Evolutionary conservation across 2,888 invertebrate species (phyloP), one percentile per base, ranked within the genome.

Genomic region (Miltochrista miniata): DNA sequence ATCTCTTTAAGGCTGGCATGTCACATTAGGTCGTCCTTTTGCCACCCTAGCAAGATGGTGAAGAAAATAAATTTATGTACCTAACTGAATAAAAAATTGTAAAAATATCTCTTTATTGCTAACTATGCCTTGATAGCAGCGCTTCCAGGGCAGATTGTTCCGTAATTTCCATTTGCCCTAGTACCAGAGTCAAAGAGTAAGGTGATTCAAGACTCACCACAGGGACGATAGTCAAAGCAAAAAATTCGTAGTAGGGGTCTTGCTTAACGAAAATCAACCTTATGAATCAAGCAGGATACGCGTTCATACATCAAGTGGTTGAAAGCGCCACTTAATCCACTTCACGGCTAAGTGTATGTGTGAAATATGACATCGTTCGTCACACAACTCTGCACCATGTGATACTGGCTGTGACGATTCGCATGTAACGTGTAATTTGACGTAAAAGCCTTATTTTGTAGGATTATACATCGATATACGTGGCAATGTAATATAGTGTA

Each of bases 301-400:
- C 73, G 61, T 74, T 70, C 76, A 82, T 82, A 83, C 77, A 83
- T 84, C 83, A 83, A 64, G 69, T 55, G 68, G 72, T 71, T 76
- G 76, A 79, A 68, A 71, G 76, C 74, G 64, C 70, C 79, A 72
- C 83, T 83, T 85, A 85, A 85, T 85, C 85, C 84, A 76, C 83
- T 76, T 74, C 74, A 73, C 54, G 68, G 71, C 68, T 75, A 77
- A 81, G 81, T 80, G 78, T 76, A 78, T 73, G 75, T 76, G 75
- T 74, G 82, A 85, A 78, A 81, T 83, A 85, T 85, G 83, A 82
- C 75, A 80, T 81, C 81, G 81, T 87, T 77, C 78, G 79, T 87
- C 85, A 85, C 73, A 74, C 62, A 66, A 59, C 68, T 59, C 65
- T 66, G 73, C 59, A 61, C 55, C 64, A 56, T 60, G 69, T 67